Evolutionary conservation across 2,888 invertebrate genomes (phyloP), one percentile per base, ranked within the genome.

Genomic region (Gandaritis pyraliata): DNA sequence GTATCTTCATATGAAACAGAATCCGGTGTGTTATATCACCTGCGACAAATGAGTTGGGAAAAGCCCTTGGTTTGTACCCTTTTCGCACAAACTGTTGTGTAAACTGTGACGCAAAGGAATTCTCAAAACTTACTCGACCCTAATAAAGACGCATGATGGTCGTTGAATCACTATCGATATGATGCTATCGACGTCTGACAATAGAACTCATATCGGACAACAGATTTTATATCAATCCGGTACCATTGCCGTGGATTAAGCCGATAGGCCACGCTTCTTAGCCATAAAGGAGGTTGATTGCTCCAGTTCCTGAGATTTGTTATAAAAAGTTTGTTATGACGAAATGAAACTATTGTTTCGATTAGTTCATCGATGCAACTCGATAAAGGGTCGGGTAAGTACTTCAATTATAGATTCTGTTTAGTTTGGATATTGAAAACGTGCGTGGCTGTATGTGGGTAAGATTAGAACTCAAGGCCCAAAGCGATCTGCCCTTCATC

Each of bases 31-130:
- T 59, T 57, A 74, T 77, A 74, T 77, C 74, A 77, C 76, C 72
- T 76, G 76, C 72, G 80, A 77, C 79, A 77, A 80, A 82, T 78
- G 77, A 77, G 66, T 60, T 68, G 69, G 72, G 68, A 69, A 72
- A 64, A 68, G 72, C 53, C 64, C 66, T 62, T 55, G 58, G 16
- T 36, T 61, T 61, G 48, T 43, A 47, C 61, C 64, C 62, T 36
- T 54, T 58, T 58, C 62, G 48, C 16, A 69, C 66, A 65, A 66
- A 36, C 53, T 47, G 30, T 51, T 56, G 15, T 10, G 39, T 56
- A 56, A 43, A 49, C 59, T 56, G 46, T 29, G 47, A 46, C 45
- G 70, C 72, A 70, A 69, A 71, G 64, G 72, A 77, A 78, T 76
- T 72, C 72, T 73, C 72, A 72, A 78, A 76, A 76, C 69, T 77